phyloP scores from a whole-genome alignment of 2,888 invertebrate genomes.

The Plagodis pulveraria region DNA sequence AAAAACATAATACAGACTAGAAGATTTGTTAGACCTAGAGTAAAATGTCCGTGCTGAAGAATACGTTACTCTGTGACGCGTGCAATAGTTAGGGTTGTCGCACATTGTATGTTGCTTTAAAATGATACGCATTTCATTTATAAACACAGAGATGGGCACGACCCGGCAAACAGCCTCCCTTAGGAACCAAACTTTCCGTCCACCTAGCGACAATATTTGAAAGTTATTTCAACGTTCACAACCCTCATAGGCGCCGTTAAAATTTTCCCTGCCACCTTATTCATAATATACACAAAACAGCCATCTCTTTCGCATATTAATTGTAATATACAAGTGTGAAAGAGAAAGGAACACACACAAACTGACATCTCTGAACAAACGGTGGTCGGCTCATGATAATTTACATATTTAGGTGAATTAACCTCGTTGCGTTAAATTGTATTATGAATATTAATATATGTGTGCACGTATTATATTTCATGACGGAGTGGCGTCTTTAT shows the following conservation, averaged over 20 bases:
- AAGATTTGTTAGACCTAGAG: conserved; percentile 1
- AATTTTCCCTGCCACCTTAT: conserved; percentile 83
- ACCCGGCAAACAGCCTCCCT: conserved; percentile 78
- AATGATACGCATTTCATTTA: conserved; percentile 82
- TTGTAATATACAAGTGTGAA: conserved; percentile 41
- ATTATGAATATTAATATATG: conserved; percentile 84
- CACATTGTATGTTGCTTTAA: conserved; percentile 65
- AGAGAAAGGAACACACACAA: conserved; percentile 71
- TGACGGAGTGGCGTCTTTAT: conserved; percentile 64
- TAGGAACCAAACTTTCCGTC: conserved; percentile 81
- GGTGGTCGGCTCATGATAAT: conserved; percentile 85
- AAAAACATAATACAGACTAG: neutral
- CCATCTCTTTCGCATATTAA: conserved; percentile 54
- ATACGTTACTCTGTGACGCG: conserved; percentile 19
- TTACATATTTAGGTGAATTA: conserved; percentile 86
- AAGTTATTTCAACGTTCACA: conserved; percentile 85
- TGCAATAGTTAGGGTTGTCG: conserved; percentile 40
- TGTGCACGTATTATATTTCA: conserved; percentile 71
- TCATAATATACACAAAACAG: conserved; percentile 72
- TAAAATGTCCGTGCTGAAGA: neutral
- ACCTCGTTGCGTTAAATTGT: conserved; percentile 83
- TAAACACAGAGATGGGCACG: conserved; percentile 76
- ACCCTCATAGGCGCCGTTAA: conserved; percentile 85
- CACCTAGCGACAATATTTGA: conserved; percentile 85
- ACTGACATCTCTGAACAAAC: conserved; percentile 82